phyloP scores from a whole-genome alignment of 2,888 invertebrate genomes.

The Lithophane leautieri region DNA sequence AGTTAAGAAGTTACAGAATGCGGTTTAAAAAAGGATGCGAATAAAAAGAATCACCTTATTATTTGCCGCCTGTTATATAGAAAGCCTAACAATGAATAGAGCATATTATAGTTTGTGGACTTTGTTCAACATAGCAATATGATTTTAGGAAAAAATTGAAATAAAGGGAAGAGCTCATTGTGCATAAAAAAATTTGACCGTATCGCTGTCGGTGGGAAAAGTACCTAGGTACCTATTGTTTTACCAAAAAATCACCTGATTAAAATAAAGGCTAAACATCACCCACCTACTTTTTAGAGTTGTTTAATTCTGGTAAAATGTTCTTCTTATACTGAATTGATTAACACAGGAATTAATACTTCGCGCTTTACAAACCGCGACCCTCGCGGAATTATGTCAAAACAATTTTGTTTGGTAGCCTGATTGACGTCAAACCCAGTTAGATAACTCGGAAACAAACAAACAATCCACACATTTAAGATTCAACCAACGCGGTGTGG shows the following conservation, averaged over 20 bases:
- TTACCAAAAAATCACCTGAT: too few species aligned
- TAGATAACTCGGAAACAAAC: slow-evolving; percentile 29
- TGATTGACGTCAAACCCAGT: slow-evolving; percentile 35
- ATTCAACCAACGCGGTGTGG: not conserved
- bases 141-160: too few species aligned
- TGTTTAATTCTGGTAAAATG: not conserved
- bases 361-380: slow-evolving; percentile 17
- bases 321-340: slow-evolving; percentile 7
- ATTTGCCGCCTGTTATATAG: not conserved
- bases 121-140: not conserved
- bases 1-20: not conserved
- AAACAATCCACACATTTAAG: slow-evolving; percentile 17
- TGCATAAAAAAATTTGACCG: too few species aligned
- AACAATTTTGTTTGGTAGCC: slow-evolving; percentile 45
- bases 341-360: slow-evolving; percentile 5
- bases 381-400: slow-evolving; percentile 28
- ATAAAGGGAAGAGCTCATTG: too few species aligned
- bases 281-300: not conserved
- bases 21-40: not conserved
- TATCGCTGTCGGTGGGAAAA: too few species aligned
- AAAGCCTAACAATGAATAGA: not conserved
- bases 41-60: not conserved
- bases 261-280: not conserved
- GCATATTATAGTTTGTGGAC: too few species aligned
- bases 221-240: too few species aligned